Conservation (phyloP, 2,888 invertebrate genomes). For the Papilio demoleus region DNA sequence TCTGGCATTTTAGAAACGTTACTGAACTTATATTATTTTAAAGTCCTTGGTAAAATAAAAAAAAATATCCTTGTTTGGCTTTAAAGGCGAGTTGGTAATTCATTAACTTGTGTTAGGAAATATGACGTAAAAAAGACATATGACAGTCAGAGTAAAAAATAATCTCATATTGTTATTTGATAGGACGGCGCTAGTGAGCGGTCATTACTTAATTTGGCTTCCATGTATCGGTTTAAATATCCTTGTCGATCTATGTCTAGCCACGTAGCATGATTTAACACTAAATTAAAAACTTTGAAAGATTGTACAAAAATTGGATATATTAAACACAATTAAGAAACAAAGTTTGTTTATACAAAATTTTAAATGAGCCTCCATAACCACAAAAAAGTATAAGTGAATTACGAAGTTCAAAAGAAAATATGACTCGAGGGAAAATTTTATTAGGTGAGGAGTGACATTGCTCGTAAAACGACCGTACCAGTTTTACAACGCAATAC, state of each 20-base stretch:
- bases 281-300: background rate
- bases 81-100: no score
- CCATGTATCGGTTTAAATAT: no score
- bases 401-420: slow-evolving; percentile 15
- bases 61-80: background rate
- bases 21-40: background rate
- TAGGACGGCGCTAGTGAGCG: no score
- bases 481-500: slow-evolving; percentile 17
- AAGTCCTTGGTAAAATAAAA: background rate
- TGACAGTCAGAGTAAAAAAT: no score
- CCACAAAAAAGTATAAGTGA: background rate
- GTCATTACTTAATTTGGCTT: no score
- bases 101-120: no score
- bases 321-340: no score
- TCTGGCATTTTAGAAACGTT: background rate
- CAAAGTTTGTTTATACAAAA: background rate
- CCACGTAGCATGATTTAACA: no score
- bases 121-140: no score
- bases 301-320: no score
- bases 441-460: slow-evolving; percentile 31
- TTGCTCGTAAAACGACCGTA: slow-evolving; percentile 17
- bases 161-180: no score
- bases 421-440: slow-evolving; percentile 10
- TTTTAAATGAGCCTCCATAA: slow-evolving; percentile 1
- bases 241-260: no score